These are phyloP conservation scores for Gopherus flavomarginatus DNA, from an alignment of 2,113 vertebrate species.

Conservation along the genomic window DNA sequence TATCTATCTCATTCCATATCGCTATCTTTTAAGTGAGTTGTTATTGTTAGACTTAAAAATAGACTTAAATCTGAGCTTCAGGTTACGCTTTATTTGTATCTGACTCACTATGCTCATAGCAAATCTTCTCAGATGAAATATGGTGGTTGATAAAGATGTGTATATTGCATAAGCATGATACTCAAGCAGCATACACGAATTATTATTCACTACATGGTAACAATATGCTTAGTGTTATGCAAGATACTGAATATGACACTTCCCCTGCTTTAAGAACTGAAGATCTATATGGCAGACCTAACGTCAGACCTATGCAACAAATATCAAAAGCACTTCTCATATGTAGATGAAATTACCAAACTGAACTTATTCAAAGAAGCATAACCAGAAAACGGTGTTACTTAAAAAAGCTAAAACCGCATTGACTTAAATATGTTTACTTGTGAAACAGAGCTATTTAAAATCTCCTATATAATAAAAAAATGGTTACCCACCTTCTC, in stretches of 20 bases:
- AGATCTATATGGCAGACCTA: not conserved
- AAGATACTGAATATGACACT: not conserved
- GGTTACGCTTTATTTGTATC: not conserved
- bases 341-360: not conserved
- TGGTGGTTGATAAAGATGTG: not conserved
- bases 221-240: not conserved
- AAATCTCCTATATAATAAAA: not conserved
- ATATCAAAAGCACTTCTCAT: not conserved
- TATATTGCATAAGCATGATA: not conserved
- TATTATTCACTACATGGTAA: not conserved
- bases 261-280: not conserved
- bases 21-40: not conserved
- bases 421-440: not conserved
- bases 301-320: not conserved
- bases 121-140: not conserved
- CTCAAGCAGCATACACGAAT: not conserved
- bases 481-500: too few species aligned
- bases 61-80: not conserved
- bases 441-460: slow-evolving; percentile 33
- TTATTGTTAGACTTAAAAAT: not conserved
- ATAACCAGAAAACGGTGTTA: not conserved
- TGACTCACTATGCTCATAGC: not conserved
- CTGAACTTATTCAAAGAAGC: not conserved
- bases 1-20: not conserved
- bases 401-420: slow-evolving; percentile 1